Evolutionary conservation across 1,140 invertebrate genomes (phyloP), one percentile per base, ranked within the genome.

Genomic region (Drosophila auraria): DNA sequence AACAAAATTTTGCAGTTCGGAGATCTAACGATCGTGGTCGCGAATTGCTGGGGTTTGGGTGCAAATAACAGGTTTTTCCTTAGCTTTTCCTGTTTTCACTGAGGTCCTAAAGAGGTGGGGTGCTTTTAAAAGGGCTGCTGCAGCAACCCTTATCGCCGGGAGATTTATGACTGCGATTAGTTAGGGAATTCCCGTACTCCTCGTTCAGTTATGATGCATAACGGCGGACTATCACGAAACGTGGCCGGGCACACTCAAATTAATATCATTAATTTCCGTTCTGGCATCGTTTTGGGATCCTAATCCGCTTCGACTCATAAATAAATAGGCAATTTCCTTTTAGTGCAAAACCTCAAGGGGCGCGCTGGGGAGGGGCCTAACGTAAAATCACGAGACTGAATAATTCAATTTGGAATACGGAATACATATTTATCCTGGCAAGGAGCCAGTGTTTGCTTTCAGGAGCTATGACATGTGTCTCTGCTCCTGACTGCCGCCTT

Each of bases 281-380:
- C 23, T 25, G 23, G 59, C 45, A 56, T 50, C 59, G 59, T 65
- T 59, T 38, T 59, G 42, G 65, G 45, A 65, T 44, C 60, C 66
- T 65, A 65, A 82, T 71, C 65, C 49, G 70, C 38, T 57, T 66
- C 59, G 78, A 54, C 73, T 73, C 70, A 74, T 81, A 82, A 89
- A 80, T 75, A 87, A 87, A 82, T 84, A 76, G 59, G 40, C 74
- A 84, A 84, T 84, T 90, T 84, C 69, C 77, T 65, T 68, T 77
- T 54, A 76, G 72, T 70, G 57, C 36, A 45, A 77, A 65, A 54
- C 40, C 30, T 45, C 64, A 44, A 58, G 33, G 33, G 58, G 17
- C 30, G 36, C 45, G 25, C 42, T 8, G 25, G n/a, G 14, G 2
- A 51, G 33, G 14, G 49, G 17, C 33, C 38, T 14, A 56, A 54